A percentile compares a stretch with the other conserved stretches of the same genome.
Conservation (phyloP, 2,888 invertebrate species). For the Melanostoma mellinum region DNA sequence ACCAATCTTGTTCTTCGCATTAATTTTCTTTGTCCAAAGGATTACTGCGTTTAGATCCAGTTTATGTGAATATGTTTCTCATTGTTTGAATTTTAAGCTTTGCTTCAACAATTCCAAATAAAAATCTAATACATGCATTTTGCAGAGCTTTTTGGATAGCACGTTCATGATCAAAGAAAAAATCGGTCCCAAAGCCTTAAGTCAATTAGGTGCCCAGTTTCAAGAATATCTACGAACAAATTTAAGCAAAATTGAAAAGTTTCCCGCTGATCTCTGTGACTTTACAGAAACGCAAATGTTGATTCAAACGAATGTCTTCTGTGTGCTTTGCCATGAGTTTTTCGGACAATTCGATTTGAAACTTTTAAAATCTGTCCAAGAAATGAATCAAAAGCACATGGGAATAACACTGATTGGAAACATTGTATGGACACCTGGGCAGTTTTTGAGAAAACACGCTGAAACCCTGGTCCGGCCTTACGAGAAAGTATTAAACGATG, state of each 20-base stretch:
- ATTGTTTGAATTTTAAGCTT: not conserved
- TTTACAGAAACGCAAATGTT: slow-evolving; percentile 85
- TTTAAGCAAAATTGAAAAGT: slow-evolving; percentile 80
- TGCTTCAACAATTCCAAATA: not conserved
- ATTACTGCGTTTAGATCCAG: too few relatives aligned
- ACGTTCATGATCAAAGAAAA: slow-evolving; percentile 76
- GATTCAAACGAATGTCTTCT: slow-evolving; percentile 86
- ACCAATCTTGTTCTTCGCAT: too few relatives aligned
- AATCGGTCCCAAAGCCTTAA: slow-evolving; percentile 75
- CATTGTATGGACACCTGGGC: slow-evolving; percentile 92
- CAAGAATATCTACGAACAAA: slow-evolving; percentile 77
- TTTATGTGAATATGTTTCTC: not conserved
- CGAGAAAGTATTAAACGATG: slow-evolving; percentile 80
- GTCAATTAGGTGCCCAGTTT: slow-evolving; percentile 78
- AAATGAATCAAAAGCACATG: slow-evolving; percentile 90
- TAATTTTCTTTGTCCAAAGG: too few relatives aligned
- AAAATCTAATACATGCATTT: slow-evolving; percentile 23
- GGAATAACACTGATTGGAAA: slow-evolving; percentile 91
- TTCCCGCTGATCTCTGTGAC: slow-evolving; percentile 86
- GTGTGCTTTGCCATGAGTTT: slow-evolving; percentile 87
- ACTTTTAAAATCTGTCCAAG: slow-evolving; percentile 87
- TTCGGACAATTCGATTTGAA: slow-evolving; percentile 92
- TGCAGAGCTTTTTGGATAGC: slow-evolving; percentile 76
- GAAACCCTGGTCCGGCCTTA: slow-evolving; percentile 83
- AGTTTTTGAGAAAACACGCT: slow-evolving; percentile 88